phyloP scores from a whole-genome alignment of 2,113 vertebrate genomes.

The Cepphus grylle region DNA sequence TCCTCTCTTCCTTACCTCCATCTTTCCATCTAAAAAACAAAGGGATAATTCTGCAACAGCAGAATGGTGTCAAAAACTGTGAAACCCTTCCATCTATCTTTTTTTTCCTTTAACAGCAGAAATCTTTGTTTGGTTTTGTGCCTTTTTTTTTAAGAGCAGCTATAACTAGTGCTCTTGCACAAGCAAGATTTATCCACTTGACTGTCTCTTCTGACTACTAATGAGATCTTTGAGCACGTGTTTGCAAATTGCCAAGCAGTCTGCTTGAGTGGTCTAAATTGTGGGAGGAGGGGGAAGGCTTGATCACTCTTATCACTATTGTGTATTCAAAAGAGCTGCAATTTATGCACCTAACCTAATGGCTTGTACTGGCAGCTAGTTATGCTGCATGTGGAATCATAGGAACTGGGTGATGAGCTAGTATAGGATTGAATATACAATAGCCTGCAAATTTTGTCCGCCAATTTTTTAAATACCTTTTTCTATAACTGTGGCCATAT shows the following conservation, averaged over 20 bases:
- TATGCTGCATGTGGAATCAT: neutral
- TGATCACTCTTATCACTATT: neutral
- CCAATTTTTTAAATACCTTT: neutral
- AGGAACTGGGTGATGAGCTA: neutral
- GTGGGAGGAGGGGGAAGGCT: neutral
- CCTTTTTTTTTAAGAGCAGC: neutral
- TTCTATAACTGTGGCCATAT: neutral
- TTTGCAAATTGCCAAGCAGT: conserved; percentile 29
- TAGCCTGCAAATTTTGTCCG: neutral
- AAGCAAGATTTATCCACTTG: conserved; percentile 10
- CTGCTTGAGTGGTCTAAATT: neutral
- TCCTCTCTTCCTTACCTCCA: neutral
- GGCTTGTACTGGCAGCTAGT: neutral
- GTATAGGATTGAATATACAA: neutral
- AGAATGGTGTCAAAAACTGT: neutral
- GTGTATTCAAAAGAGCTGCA: neutral
- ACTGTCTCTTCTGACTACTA: conserved; percentile 46
- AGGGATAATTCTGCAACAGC: neutral
- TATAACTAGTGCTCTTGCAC: neutral
- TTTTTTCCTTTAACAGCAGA: neutral
- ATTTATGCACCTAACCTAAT: neutral
- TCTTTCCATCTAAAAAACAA: neutral
- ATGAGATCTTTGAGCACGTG: conserved; percentile 49
- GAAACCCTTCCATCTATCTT: neutral
- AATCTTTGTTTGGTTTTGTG: neutral